Percentiles rank a stretch among this genome's conserved stretches.
These are phyloP conservation scores for Pteronotus mesoamericanus DNA, from an alignment of 2,797 vertebrate species.

Conservation along the genomic window DNA sequence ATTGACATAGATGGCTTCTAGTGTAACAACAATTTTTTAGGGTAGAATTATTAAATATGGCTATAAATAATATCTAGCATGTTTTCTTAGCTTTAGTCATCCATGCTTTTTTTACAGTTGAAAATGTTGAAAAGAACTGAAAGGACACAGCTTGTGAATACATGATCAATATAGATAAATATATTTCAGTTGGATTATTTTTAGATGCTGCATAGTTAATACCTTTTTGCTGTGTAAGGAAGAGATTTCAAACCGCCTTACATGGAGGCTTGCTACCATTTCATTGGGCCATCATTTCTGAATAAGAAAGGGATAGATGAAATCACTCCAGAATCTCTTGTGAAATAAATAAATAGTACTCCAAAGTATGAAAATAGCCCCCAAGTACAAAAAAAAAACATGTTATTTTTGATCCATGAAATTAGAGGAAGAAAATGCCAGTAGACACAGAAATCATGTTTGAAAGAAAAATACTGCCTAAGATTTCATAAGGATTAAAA, in stretches of 20 bases:
- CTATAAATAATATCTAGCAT: neutral
- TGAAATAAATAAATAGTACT: neutral
- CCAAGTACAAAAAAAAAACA: neutral
- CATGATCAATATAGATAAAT: neutral
- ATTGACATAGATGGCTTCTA: neutral
- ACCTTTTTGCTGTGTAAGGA: neutral
- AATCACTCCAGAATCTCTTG: neutral
- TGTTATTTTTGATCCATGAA: constrained; percentile 26
- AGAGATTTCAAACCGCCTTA: neutral
- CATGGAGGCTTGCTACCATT: neutral
- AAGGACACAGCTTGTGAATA: neutral
- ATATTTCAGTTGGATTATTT: neutral
- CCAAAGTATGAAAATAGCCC: neutral
- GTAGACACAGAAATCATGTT: constrained; percentile 31
- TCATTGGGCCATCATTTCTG: neutral
- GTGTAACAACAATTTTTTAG: neutral
- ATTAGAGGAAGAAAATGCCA: constrained; percentile 30
- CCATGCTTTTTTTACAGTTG: neutral
- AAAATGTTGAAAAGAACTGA: neutral
- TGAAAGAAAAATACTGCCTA: constrained; percentile 48
- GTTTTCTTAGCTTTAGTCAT: neutral
- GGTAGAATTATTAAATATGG: neutral
- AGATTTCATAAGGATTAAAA: constrained; percentile 35
- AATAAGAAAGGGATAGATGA: neutral
- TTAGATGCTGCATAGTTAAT: neutral